These are phyloP conservation scores for Aphelenchoides avenae DNA, from an alignment of 1,140 invertebrate species.

Conservation along the genomic window DNA sequence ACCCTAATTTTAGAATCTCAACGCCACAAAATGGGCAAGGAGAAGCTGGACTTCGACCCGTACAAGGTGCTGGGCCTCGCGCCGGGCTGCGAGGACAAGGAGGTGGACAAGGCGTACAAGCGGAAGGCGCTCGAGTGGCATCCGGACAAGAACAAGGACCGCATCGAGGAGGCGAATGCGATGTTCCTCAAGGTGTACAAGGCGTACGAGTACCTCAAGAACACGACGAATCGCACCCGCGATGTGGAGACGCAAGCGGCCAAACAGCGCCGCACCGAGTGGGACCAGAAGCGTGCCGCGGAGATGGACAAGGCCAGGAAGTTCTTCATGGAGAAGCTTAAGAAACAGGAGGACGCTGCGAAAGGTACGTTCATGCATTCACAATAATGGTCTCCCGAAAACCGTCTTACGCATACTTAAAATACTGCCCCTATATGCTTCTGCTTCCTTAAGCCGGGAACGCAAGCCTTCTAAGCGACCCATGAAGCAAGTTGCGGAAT, in stretches of 20 bases:
- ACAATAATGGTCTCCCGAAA: no score
- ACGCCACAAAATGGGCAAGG: no score
- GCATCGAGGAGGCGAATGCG: slow-evolving; percentile 19
- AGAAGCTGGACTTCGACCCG: slow-evolving; percentile 13
- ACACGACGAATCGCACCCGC: slow-evolving; percentile 2
- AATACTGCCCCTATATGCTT: no score
- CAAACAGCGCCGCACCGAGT: slow-evolving; percentile 9
- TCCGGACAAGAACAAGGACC: slow-evolving; percentile 22
- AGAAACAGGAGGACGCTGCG: slow-evolving; percentile 15
- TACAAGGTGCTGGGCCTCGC: slow-evolving; percentile 20
- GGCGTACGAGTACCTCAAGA: slow-evolving; percentile 19
- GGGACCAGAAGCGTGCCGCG: slow-evolving; percentile 16
- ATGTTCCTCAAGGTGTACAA: slow-evolving; percentile 18
- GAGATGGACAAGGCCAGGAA: slow-evolving; percentile 2
- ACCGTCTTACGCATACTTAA: no score
- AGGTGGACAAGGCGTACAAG: slow-evolving; percentile 25
- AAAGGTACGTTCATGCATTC: no score
- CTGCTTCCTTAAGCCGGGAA: no score
- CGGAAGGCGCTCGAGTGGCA: slow-evolving; percentile 25
- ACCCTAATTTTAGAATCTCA: no score
- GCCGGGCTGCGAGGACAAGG: neutral
- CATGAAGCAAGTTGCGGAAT: no score
- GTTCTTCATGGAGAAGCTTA: slow-evolving; percentile 12
- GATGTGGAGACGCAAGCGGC: slow-evolving; percentile 9
- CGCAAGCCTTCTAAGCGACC: no score